Percentiles rank a stretch among this genome's conserved stretches.
Conservation (phyloP, 2,888 invertebrate genomes). For the Drosophila putrida region DNA sequence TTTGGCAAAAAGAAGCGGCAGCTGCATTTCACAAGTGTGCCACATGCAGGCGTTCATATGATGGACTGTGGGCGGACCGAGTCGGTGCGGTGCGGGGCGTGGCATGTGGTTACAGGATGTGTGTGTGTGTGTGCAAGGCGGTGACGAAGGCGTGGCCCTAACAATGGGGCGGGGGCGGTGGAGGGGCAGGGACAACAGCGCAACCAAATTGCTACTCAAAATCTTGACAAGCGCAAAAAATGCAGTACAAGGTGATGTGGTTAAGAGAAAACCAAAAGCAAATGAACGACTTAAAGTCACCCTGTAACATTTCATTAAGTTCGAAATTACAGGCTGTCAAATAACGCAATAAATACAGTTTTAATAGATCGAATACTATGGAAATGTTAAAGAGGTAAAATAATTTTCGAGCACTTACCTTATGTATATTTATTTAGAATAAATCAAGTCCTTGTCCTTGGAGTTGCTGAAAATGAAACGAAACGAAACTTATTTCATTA, state of each 20-base stretch:
- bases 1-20: slow-evolving; percentile 26
- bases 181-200: slow-evolving; percentile 9
- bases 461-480: neutral
- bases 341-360: no score
- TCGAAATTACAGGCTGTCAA: neutral
- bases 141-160: no score
- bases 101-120: slow-evolving; percentile 7
- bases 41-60: slow-evolving; percentile 46
- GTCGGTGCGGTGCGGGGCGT: no score
- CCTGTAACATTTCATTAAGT: neutral
- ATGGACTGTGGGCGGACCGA: slow-evolving; percentile 28
- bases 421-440: no score
- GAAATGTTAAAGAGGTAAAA: no score
- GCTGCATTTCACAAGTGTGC: slow-evolving; percentile 55
- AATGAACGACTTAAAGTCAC: neutral
- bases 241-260: slow-evolving; percentile 22
- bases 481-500: neutral
- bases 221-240: slow-evolving; percentile 62
- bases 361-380: no score
- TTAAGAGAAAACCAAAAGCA: neutral
- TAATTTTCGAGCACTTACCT: no score
- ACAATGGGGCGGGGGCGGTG: neutral
- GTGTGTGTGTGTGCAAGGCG: neutral
- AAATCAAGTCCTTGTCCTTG: no score
- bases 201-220: slow-evolving; percentile 63